Conservation (phyloP, 2,797 vertebrate genomes). For the Menidia menidia region DNA sequence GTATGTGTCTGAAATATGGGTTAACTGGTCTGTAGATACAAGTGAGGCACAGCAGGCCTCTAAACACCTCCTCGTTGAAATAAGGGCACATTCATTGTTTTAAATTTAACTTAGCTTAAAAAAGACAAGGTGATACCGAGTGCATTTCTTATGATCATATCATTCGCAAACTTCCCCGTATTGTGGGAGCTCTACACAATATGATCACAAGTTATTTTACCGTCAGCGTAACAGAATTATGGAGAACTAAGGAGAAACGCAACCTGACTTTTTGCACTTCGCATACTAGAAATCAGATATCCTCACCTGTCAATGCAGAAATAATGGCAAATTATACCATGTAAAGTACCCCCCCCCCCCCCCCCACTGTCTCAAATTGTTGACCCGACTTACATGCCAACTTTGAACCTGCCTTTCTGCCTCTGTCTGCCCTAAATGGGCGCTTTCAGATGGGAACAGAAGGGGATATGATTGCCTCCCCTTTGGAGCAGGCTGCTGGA, state of each 20-base stretch:
- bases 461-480: constrained; percentile 66
- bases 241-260: neutral
- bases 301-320: constrained; percentile 56
- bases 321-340: constrained; percentile 51
- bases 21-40: constrained; percentile 69
- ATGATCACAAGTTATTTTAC: neutral
- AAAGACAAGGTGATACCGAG: constrained; percentile 23
- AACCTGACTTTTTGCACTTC: neutral
- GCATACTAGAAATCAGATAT: constrained; percentile 2
- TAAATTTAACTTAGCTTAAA: constrained; percentile 8
- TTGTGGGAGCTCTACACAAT: neutral
- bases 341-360: constrained; percentile 50
- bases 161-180: too few species aligned
- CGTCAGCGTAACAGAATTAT: neutral
- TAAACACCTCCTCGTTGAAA: constrained; percentile 57
- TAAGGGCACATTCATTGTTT: constrained; percentile 44
- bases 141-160: constrained; percentile 19
- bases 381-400: constrained; percentile 50
- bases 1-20: constrained; percentile 64
- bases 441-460: constrained; percentile 69
- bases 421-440: constrained; percentile 74
- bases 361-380: too few species aligned
- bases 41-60: constrained; percentile 57
- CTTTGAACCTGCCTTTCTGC: constrained; percentile 78
- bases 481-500: constrained; percentile 66